Evolutionary conservation across 2,888 invertebrate species (phyloP).

Genomic region (Dolichomitus sp.): DNA sequence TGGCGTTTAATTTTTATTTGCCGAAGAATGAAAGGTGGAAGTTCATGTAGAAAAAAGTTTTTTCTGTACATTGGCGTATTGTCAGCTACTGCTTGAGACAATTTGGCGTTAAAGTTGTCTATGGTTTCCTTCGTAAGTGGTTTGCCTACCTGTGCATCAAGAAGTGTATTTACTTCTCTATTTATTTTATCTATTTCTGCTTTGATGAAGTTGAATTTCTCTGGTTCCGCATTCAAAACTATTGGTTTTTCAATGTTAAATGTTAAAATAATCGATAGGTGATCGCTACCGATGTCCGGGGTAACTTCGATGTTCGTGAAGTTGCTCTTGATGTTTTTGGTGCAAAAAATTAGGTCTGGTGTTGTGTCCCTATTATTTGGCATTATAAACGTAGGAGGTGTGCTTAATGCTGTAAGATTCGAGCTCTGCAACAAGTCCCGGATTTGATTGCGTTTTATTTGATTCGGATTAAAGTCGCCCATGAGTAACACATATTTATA

Average conservation of each 20-base stretch:
- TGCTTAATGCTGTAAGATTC: neutral
- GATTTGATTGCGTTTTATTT: too few relatives aligned
- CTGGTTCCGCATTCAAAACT: neutral
- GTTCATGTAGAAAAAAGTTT: conserved; percentile 30
- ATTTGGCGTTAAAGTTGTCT: too few relatives aligned
- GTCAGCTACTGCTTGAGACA: too few relatives aligned
- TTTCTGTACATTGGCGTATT: too few relatives aligned
- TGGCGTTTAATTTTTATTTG: conserved; percentile 1
- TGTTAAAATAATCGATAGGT: neutral
- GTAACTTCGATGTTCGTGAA: neutral
- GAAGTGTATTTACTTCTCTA: neutral
- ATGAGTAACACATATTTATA: too few relatives aligned
- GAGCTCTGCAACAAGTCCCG: neutral
- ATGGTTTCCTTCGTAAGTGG: too few relatives aligned
- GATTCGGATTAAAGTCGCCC: too few relatives aligned
- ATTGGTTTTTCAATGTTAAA: neutral
- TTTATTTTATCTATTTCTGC: neutral
- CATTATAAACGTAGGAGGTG: neutral
- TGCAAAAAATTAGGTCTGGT: neutral
- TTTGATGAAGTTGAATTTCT: neutral
- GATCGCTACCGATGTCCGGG: neutral
- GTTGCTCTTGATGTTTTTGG: neutral
- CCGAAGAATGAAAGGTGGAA: conserved; percentile 1
- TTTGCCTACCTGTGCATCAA: too few relatives aligned
- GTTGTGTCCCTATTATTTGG: neutral